Evolutionary conservation across 2,113 vertebrate species (phyloP).

Genomic region (Eclectus roratus): DNA sequence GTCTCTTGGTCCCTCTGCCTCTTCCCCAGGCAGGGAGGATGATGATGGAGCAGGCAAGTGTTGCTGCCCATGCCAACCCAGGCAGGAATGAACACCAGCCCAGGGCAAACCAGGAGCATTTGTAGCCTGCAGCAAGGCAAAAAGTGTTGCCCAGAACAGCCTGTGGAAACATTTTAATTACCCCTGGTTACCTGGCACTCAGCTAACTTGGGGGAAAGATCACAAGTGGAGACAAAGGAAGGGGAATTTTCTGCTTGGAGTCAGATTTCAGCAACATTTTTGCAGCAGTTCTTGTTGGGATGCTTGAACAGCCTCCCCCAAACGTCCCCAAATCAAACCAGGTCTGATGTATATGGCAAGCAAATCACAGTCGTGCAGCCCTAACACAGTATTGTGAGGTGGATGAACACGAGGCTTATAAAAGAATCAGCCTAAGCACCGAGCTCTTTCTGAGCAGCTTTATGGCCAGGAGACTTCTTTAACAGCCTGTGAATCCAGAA

Average conservation of each 20-base stretch:
- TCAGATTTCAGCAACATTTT: conserved; percentile 24
- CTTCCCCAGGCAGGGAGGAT: neutral
- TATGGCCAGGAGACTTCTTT: neutral
- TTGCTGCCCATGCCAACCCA: neutral
- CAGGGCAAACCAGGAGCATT: neutral
- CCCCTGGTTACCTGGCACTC: neutral
- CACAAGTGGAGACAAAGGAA: conserved; percentile 18
- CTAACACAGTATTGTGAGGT: neutral
- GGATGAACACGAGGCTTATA: neutral
- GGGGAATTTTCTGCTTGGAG: conserved; percentile 34
- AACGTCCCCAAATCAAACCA: neutral
- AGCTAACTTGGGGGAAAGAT: neutral
- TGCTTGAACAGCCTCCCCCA: neutral
- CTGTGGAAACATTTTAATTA: conserved; percentile 47
- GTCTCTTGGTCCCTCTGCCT: neutral
- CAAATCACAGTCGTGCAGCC: neutral
- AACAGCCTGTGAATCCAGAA: neutral
- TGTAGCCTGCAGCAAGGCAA: conserved; percentile 37
- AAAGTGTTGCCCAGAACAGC: neutral
- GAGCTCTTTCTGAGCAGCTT: neutral
- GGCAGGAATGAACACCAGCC: neutral
- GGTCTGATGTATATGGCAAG: neutral
- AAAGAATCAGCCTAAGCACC: neutral
- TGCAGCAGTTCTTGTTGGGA: neutral
- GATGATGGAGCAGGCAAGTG: neutral